Evolutionary conservation across 2,113 vertebrate genomes (phyloP).

Genomic region (Scatophagus argus): DNA sequence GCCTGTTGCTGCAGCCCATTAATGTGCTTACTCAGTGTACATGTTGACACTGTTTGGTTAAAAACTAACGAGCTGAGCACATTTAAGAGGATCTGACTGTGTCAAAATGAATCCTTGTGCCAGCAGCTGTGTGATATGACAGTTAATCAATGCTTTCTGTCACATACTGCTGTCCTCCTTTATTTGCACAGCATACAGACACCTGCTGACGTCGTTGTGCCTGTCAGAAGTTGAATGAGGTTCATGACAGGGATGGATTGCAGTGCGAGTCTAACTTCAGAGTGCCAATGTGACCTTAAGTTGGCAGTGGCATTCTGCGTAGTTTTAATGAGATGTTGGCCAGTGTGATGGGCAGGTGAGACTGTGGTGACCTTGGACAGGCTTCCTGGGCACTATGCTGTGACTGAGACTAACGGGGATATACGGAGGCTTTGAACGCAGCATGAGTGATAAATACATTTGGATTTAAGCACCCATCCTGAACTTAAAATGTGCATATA

Average conservation of each 20-base stretch:
- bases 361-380: slow-evolving; percentile 49
- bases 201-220: slow-evolving; percentile 13
- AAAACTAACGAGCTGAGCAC: slow-evolving; percentile 32
- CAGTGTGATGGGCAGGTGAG: slow-evolving; percentile 52
- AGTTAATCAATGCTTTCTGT: slow-evolving; percentile 55
- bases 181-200: slow-evolving; percentile 35
- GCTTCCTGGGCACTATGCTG: slow-evolving; percentile 19
- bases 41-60: slow-evolving; percentile 27
- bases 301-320: slow-evolving; percentile 42
- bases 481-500: neutral
- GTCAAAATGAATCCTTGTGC: slow-evolving; percentile 35
- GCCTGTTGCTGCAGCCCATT: slow-evolving; percentile 40
- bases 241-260: slow-evolving; percentile 37
- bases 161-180: slow-evolving; percentile 29
- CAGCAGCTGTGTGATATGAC: slow-evolving; percentile 52
- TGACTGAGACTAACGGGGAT: slow-evolving; percentile 37
- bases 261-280: slow-evolving; percentile 11
- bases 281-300: slow-evolving; percentile 44
- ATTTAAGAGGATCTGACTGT: slow-evolving; percentile 44
- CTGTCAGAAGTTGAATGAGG: slow-evolving; percentile 33
- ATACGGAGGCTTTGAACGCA: slow-evolving; percentile 28
- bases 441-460: slow-evolving; percentile 20
- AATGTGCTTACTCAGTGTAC: neutral
- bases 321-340: slow-evolving; percentile 65
- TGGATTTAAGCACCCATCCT: neutral